Conservation (phyloP, 2,113 vertebrate species). For the Henicopernis longicauda region DNA sequence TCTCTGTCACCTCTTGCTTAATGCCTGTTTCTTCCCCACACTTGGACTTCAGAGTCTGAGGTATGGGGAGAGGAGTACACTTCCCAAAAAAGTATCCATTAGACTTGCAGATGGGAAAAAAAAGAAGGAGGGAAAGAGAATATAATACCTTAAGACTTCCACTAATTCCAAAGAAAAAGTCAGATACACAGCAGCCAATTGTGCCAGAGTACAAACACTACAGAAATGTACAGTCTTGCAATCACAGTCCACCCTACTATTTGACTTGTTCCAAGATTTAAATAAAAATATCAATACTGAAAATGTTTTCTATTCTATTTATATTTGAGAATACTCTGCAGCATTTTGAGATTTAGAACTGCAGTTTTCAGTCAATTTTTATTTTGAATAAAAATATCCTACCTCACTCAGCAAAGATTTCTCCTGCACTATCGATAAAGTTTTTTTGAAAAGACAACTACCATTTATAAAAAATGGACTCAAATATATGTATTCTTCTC, state of each 20-base stretch:
- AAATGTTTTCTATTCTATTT: neutral
- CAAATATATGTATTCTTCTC: slow-evolving; percentile 38
- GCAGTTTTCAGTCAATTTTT: slow-evolving; percentile 26
- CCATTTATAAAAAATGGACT: slow-evolving; percentile 61
- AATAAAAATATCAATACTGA: neutral
- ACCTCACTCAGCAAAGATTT: neutral
- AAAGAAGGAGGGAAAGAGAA: neutral
- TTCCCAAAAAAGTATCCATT: neutral
- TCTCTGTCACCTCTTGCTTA: neutral
- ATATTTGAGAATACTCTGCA: neutral
- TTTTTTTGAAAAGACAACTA: slow-evolving; percentile 62
- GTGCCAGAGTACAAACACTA: neutral
- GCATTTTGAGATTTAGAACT: neutral
- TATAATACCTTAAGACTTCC: neutral
- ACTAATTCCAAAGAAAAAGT: neutral
- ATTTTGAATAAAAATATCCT: slow-evolving; percentile 49
- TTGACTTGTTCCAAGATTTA: neutral
- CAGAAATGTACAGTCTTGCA: neutral
- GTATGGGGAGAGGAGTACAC: neutral
- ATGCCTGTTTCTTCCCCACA: fast-evolving
- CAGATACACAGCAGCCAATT: neutral
- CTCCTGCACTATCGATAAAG: slow-evolving; percentile 28
- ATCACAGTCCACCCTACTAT: neutral
- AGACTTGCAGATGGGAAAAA: neutral
- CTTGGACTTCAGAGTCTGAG: neutral